Evolutionary conservation across 1,140 invertebrate genomes (phyloP).

Genomic region (Drosophila yakuba): DNA sequence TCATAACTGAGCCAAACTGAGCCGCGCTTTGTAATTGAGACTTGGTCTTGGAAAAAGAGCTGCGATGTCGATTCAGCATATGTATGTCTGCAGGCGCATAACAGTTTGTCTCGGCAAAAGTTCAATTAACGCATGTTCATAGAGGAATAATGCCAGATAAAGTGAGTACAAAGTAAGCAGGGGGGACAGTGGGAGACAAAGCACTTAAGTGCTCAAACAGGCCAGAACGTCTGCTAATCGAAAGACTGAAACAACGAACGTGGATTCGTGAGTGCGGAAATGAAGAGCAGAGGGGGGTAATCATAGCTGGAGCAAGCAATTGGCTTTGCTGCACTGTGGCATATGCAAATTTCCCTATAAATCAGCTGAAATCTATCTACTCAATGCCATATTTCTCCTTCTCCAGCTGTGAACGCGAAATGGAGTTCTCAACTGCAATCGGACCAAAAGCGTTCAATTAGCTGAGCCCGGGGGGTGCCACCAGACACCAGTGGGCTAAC

Average conservation of each 20-base stretch:
- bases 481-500: conserved; percentile 8
- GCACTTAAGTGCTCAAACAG: conserved; percentile 79
- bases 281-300: not conserved
- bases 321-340: conserved; percentile 41
- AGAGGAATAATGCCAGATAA: conserved; percentile 24
- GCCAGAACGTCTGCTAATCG: conserved; percentile 76
- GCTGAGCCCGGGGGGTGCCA: conserved; percentile 39
- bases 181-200: conserved; percentile 2
- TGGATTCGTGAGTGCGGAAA: not conserved
- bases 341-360: conserved; percentile 81
- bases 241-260: conserved; percentile 83
- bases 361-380: conserved; percentile 60
- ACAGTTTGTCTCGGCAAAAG: conserved; percentile 78
- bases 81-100: conserved; percentile 63
- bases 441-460: conserved; percentile 65
- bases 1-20: conserved; percentile 53
- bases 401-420: conserved; percentile 68
- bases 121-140: conserved; percentile 79
- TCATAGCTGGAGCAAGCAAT: conserved; percentile 13
- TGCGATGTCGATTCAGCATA: conserved; percentile 47
- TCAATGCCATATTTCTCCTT: conserved; percentile 16
- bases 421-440: conserved; percentile 70
- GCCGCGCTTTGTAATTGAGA: conserved; percentile 50
- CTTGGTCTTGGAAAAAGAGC: conserved; percentile 22
- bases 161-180: not conserved